These are phyloP conservation scores for Chaetodon trifascialis DNA, from an alignment of 2,113 vertebrate species.

Conservation along the genomic window DNA sequence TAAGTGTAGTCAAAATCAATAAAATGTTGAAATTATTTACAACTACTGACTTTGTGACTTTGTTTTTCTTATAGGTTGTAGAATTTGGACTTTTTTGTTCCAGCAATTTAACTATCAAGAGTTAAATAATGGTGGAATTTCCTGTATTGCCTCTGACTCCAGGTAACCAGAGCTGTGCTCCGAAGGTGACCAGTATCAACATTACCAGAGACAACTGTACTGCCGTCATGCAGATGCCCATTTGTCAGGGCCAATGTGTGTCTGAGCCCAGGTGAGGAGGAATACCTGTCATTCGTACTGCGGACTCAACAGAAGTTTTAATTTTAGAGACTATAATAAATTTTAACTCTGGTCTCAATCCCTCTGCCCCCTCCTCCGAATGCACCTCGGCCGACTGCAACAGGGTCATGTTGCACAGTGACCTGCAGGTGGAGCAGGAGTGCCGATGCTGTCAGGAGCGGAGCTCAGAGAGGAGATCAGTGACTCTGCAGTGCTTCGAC, in stretches of 20 bases:
- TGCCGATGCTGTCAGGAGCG: conserved; percentile 25
- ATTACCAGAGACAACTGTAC: conserved; percentile 61
- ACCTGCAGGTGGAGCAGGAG: conserved; percentile 54
- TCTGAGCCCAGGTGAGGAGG: conserved; percentile 63
- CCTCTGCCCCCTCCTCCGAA: too few relatives aligned
- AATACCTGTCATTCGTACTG: background rate
- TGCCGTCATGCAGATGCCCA: conserved; percentile 46
- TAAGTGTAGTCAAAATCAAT: conserved; percentile 47
- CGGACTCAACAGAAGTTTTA: background rate
- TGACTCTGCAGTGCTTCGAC: conserved; percentile 53
- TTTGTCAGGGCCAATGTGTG: conserved; percentile 75
- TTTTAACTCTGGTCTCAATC: background rate
- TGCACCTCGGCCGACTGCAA: background rate
- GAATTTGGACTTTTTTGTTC: background rate
- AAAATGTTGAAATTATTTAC: background rate
- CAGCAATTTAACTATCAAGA: background rate
- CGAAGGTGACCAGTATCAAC: conserved; percentile 43
- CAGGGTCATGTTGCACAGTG: conserved; percentile 25
- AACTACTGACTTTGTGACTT: background rate
- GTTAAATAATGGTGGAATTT: background rate
- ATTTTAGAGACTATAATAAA: background rate
- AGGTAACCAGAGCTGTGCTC: conserved; percentile 72
- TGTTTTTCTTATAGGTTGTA: background rate
- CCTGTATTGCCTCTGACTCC: background rate
- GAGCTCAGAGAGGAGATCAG: background rate